Conservation (phyloP, 2,888 invertebrate genomes). For the Saturnia japonica region DNA sequence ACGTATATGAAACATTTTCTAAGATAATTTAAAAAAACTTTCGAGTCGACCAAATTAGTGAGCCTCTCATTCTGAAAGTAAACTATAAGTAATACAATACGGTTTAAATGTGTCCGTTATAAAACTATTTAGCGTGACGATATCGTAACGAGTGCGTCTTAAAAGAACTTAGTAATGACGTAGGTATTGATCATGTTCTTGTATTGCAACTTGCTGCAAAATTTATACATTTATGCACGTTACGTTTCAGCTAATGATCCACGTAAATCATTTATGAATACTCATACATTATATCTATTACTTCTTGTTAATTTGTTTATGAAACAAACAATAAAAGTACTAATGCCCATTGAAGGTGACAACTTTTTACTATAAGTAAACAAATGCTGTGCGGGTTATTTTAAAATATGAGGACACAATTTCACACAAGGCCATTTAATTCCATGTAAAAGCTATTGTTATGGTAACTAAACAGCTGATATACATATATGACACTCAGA, state of each 20-base stretch:
- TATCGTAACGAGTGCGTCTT: slow-evolving; percentile 25
- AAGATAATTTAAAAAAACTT: neutral
- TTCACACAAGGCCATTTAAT: too few species aligned
- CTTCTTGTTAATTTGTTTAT: neutral
- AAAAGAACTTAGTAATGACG: slow-evolving; percentile 27
- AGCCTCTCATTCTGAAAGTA: neutral
- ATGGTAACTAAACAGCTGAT: too few species aligned
- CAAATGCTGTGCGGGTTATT: neutral
- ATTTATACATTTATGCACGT: slow-evolving; percentile 36
- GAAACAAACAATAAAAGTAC: neutral
- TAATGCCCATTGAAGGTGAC: neutral
- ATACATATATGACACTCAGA: too few species aligned
- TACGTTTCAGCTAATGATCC: neutral
- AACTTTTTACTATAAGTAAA: neutral
- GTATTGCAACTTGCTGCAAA: slow-evolving; percentile 22
- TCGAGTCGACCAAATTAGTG: neutral
- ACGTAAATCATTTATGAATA: neutral
- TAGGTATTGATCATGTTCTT: slow-evolving; percentile 25
- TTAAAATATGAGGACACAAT: too few species aligned
- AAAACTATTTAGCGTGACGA: slow-evolving; percentile 24
- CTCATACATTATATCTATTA: neutral
- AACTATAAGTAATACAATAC: neutral
- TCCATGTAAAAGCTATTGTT: too few species aligned
- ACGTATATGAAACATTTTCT: neutral
- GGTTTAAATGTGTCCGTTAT: slow-evolving; percentile 23